Evolutionary conservation across 2,888 invertebrate genomes (phyloP).

Genomic region (Eumacrocentrus americanus): DNA sequence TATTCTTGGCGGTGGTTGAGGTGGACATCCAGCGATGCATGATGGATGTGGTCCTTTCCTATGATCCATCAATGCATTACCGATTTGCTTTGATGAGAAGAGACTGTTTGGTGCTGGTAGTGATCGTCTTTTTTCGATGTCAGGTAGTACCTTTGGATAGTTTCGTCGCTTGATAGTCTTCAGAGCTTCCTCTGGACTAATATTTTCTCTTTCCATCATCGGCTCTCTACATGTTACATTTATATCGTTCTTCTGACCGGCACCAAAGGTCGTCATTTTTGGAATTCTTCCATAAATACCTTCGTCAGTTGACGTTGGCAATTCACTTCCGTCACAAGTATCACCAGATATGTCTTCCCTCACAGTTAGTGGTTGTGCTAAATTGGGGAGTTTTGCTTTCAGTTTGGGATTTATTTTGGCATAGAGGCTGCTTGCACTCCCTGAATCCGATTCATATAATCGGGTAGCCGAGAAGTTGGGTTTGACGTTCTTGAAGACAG

Average conservation of each 20-base stretch:
- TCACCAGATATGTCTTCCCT: constrained; percentile 26
- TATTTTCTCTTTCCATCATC: constrained; percentile 49
- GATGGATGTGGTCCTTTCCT: constrained; percentile 38
- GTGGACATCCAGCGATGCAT: constrained; percentile 38
- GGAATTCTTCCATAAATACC: constrained; percentile 48
- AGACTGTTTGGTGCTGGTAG: constrained; percentile 52
- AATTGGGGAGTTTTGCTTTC: constrained; percentile 48
- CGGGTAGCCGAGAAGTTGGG: constrained; percentile 54
- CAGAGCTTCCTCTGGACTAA: constrained; percentile 75
- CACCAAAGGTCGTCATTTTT: constrained; percentile 51
- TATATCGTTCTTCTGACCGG: constrained; percentile 62
- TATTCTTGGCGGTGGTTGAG: constrained; percentile 78
- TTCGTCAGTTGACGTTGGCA: constrained; percentile 35
- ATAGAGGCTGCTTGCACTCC: constrained; percentile 56
- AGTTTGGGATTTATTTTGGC: constrained; percentile 56
- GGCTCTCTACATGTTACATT: constrained; percentile 77
- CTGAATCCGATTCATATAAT: constrained; percentile 56
- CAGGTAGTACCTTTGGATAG: constrained; percentile 86
- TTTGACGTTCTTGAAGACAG: constrained; percentile 51
- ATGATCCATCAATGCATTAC: constrained; percentile 44
- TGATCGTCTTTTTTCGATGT: constrained; percentile 64
- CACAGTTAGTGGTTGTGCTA: constrained; percentile 23
- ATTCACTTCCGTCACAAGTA: constrained; percentile 28
- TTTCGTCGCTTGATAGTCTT: constrained; percentile 77
- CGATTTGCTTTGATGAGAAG: constrained; percentile 45